These are phyloP conservation scores for Cheilosia vernalis DNA, from an alignment of 2,888 invertebrate species.

Conservation along the genomic window DNA sequence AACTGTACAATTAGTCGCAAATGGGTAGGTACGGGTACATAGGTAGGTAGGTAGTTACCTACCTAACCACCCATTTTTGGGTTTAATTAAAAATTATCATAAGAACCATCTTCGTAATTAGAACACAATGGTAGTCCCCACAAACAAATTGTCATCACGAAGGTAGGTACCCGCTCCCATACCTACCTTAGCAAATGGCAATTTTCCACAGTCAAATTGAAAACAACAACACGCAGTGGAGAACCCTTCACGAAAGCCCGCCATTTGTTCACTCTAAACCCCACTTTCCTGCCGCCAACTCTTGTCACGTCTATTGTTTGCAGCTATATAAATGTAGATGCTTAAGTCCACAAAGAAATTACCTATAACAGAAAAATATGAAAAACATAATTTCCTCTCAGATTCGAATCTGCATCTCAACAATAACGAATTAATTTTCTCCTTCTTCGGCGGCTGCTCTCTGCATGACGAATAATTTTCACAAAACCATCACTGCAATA, in stretches of 20 bases:
- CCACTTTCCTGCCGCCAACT: neutral
- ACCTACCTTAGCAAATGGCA: neutral
- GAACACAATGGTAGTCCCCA: neutral
- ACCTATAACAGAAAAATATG: conserved; percentile 74
- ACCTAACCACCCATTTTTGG: neutral
- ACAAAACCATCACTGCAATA: conserved; percentile 66
- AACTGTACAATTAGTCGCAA: neutral
- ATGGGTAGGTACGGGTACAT: neutral
- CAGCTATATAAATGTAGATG: neutral
- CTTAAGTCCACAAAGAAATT: conserved; percentile 51
- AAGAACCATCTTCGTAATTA: neutral
- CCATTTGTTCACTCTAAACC: neutral
- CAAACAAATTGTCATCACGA: neutral
- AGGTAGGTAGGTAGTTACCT: neutral
- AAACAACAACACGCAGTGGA: neutral
- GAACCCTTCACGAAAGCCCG: neutral
- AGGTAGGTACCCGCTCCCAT: too few species aligned
- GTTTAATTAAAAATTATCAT: neutral
- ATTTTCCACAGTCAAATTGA: neutral
- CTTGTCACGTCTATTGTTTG: neutral
- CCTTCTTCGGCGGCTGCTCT: conserved; percentile 61
- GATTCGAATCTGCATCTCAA: conserved; percentile 71
- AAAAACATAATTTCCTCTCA: conserved; percentile 81
- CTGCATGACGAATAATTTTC: conserved; percentile 64
- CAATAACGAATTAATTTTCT: conserved; percentile 72